These are phyloP conservation scores for Pseudorhombus dupliciocellatus DNA, from an alignment of 2,113 vertebrate species.

Conservation along the genomic window DNA sequence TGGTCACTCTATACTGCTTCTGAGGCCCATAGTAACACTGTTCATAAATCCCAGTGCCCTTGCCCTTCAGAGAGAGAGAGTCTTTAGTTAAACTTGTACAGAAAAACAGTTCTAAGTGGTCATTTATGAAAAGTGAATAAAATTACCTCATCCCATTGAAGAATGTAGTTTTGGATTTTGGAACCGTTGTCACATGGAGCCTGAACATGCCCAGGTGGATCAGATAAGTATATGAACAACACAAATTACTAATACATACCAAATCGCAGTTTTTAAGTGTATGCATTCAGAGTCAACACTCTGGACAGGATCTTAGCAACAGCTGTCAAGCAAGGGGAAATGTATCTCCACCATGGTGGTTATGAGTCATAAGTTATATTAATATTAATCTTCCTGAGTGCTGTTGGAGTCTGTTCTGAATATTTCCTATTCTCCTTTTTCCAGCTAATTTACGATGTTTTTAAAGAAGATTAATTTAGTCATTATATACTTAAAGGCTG, in stretches of 20 bases:
- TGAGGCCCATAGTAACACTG: conserved; percentile 94
- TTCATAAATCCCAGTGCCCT: conserved; percentile 88
- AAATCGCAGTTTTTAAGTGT: background rate
- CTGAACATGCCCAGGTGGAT: conserved; percentile 70
- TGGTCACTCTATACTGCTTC: conserved; percentile 95
- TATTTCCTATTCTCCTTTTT: background rate
- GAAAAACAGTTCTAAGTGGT: background rate
- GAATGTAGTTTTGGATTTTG: conserved; percentile 93
- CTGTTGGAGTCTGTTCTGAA: background rate
- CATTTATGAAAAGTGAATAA: background rate
- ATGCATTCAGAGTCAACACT: background rate
- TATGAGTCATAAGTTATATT: too few relatives aligned
- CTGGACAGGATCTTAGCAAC: background rate
- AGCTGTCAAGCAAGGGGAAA: background rate
- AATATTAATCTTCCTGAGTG: too few relatives aligned
- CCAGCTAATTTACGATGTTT: background rate
- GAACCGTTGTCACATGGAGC: conserved; percentile 95
- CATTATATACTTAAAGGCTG: too few relatives aligned
- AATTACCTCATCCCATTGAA: conserved; percentile 96
- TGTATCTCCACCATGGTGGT: background rate
- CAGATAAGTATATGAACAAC: background rate
- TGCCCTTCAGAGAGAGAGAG: conserved; percentile 83
- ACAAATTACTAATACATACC: background rate
- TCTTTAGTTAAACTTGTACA: background rate
- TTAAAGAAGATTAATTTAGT: too few relatives aligned